A percentile compares a stretch with the other conserved stretches of the same genome.
Conservation (phyloP, 2,113 vertebrate species). For the Callocephalon fimbriatum region DNA sequence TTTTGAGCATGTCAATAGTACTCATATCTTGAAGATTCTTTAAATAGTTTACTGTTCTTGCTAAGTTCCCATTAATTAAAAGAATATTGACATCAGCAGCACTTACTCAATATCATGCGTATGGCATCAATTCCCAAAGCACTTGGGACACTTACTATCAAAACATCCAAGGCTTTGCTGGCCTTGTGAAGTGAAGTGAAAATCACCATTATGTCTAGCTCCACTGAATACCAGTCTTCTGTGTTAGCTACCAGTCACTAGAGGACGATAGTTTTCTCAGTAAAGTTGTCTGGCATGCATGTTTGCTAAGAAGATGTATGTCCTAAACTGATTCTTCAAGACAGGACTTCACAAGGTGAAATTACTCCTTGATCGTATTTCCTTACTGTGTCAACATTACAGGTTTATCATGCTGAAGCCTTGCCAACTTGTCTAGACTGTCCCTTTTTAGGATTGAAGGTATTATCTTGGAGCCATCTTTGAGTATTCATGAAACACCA, state of each 20-base stretch:
- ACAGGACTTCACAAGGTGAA: not conserved
- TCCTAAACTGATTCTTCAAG: not conserved
- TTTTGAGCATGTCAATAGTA: not conserved
- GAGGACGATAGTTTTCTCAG: not conserved
- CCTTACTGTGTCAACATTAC: not conserved
- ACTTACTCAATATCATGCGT: not conserved
- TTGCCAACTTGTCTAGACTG: not conserved
- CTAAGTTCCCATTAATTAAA: not conserved
- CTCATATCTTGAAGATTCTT: not conserved
- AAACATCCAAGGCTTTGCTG: not conserved
- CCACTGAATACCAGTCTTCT: not conserved
- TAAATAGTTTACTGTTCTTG: not conserved
- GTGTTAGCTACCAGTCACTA: not conserved
- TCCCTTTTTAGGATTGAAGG: not conserved
- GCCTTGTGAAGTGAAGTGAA: not conserved
- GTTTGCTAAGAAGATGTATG: not conserved
- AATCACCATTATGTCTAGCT: not conserved
- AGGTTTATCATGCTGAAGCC: not conserved
- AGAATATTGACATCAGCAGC: not conserved
- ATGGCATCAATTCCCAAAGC: not conserved
- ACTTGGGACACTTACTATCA: not conserved
- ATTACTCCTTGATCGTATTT: not conserved
- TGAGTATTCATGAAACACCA: not conserved
- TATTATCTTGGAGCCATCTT: not conserved
- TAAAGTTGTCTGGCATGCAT: not conserved